These are phyloP conservation scores for Linnaemya tessellans DNA, from an alignment of 2,888 invertebrate species.

Conservation along the genomic window DNA sequence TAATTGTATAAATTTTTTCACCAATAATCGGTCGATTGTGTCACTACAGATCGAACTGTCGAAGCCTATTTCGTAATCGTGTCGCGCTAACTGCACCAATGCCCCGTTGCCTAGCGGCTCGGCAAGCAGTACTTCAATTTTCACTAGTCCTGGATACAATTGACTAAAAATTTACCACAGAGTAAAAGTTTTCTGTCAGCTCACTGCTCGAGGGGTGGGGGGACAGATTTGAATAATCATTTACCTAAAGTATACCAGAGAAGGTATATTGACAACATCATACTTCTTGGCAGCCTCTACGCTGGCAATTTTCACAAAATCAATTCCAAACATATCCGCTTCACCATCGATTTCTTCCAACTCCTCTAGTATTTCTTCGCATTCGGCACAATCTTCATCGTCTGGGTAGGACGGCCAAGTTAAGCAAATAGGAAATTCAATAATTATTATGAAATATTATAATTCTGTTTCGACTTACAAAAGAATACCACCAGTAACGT, in stretches of 20 bases:
- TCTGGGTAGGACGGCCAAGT: conserved; percentile 84
- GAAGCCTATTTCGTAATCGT: no score
- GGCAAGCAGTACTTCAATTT: no score
- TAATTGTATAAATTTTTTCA: no score
- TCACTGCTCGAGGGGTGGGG: no score
- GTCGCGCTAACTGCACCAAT: no score
- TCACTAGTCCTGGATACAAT: no score
- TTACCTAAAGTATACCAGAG: conserved; percentile 92
- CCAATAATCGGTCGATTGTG: no score
- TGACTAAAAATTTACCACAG: no score
- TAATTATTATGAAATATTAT: not conserved
- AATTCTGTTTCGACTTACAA: conserved; percentile 86
- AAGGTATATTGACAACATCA: conserved; percentile 92
- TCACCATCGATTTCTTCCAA: conserved; percentile 97
- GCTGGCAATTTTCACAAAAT: conserved; percentile 96
- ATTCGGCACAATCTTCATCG: conserved; percentile 95
- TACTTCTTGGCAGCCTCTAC: conserved; percentile 92
- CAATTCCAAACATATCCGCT: conserved; percentile 95
- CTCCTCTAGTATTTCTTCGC: conserved; percentile 94
- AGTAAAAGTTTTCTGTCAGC: no score
- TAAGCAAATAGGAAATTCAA: not conserved
- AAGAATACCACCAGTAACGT: conserved; percentile 95
- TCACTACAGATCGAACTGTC: no score
- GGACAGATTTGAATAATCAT: not conserved
- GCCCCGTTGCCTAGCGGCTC: no score